Base-by-base conservation (phyloP, 2,113 vertebrate species). In the Rattus rattus region DNA sequence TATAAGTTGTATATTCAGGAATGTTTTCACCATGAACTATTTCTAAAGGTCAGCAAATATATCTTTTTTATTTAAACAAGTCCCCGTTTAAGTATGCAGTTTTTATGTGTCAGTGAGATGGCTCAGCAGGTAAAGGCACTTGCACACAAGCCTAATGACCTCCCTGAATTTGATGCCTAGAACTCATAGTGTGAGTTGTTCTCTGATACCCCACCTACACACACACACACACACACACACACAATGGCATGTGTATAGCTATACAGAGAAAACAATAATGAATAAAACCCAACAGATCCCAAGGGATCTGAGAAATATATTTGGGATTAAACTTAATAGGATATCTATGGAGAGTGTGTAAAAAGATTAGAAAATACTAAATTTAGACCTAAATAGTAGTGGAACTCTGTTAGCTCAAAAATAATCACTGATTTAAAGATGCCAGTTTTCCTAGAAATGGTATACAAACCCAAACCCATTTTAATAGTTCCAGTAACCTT, bases 41-140 rank as follows among this genome's bases (percentile, higher is more conserved):
- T 94, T 86, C 49, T 76, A 43, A 70, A 86, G 36, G 36, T 86
- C 26, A 70, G 54, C 59, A 88, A 56, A 49, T 83, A 93, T 5
- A 28, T 85, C 70, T 79, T 87, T 92, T 88, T 94, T 54, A 81
- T 79, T 91, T 90, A 83, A 80, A 72, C 67, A 52, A 85, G 17
- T 90, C 33, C 24, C n/a, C n/a, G 0, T 70, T 52, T 83, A 67
- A 94, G 63, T 75, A 39, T 94, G 56, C 65, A 80, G 30, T 73
- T 83, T 85, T 92, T 61, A 61, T 84, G 80, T 61, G 24, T 84
- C 56, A 84, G 56, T 84, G 56, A 61, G 56, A 84, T 61, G 56
- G 22, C 56, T 83, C n/a, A 39, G 36, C 22, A 83, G 56, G 36
- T 61, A 83, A 83, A 39, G 39, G 56, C 22, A 16, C 36, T 84